These are phyloP conservation scores for Neoitamus cyanurus DNA, from an alignment of 2,888 invertebrate species.

Conservation along the genomic window DNA sequence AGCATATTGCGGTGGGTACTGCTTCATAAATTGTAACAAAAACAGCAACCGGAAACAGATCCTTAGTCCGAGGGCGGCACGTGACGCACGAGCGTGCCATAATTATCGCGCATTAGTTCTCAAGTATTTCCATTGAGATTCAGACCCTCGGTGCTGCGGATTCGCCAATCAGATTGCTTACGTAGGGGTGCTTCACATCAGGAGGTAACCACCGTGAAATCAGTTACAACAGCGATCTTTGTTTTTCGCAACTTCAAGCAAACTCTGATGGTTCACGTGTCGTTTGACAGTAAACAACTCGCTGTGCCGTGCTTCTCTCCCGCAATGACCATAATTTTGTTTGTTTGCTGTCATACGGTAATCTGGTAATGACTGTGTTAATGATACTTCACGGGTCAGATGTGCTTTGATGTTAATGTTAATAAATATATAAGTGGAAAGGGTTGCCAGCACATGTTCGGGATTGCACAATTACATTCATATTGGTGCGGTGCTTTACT, in stretches of 20 bases:
- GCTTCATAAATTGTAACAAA: slow-evolving; percentile 45
- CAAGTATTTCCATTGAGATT: neutral
- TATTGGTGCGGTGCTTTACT: no score
- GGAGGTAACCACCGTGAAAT: slow-evolving; percentile 39
- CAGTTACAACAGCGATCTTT: slow-evolving; percentile 4
- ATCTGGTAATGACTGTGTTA: slow-evolving; percentile 33
- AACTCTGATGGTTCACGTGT: slow-evolving; percentile 18
- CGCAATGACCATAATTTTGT: neutral
- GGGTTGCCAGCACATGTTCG: no score
- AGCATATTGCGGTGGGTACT: slow-evolving; percentile 49
- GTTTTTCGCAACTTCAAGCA: slow-evolving; percentile 12
- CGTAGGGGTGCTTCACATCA: slow-evolving; percentile 16
- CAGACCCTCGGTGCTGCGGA: neutral
- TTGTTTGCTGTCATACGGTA: neutral
- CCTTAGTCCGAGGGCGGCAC: slow-evolving; percentile 47
- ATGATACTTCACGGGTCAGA: neutral
- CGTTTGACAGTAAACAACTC: slow-evolving; percentile 16
- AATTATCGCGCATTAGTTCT: slow-evolving; percentile 47
- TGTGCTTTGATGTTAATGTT: neutral
- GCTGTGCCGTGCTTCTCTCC: neutral
- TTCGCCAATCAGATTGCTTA: neutral
- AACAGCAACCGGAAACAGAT: slow-evolving; percentile 50
- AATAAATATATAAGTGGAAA: neutral
- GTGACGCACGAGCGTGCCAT: slow-evolving; percentile 47
- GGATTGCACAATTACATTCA: no score